Evolutionary conservation across 35 echinoderm and acorn worm species (phyloP).

Genomic region (Hemicentrotus pulcherrimus): DNA sequence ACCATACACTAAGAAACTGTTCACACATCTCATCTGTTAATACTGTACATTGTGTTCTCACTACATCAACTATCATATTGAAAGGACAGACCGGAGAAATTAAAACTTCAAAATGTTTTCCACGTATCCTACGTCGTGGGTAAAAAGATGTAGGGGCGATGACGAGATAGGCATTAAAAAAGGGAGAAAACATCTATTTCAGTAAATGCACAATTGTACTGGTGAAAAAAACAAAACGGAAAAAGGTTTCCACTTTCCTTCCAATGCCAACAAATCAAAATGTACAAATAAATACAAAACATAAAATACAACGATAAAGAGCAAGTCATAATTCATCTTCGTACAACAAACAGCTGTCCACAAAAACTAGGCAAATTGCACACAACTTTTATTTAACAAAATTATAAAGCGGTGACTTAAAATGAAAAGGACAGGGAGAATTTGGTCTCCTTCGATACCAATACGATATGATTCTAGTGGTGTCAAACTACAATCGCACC

Average conservation of each 20-base stretch:
- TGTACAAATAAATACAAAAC: constrained; percentile 13
- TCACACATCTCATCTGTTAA: constrained; percentile 37
- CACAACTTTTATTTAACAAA: neutral
- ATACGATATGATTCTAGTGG: no score
- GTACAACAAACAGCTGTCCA: neutral
- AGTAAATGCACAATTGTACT: constrained; percentile 32
- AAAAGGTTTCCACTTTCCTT: neutral
- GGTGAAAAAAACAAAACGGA: neutral
- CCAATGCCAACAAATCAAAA: neutral
- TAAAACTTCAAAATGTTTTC: neutral
- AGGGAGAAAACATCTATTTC: constrained; percentile 34
- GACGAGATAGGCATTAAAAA: neutral
- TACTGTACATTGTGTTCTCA: constrained; percentile 34
- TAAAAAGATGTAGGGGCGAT: neutral
- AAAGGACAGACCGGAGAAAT: neutral
- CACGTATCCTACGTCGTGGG: neutral
- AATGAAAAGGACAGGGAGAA: neutral
- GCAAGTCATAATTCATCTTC: neutral
- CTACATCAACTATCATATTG: neutral
- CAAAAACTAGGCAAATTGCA: neutral
- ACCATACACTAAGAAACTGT: constrained; percentile 39
- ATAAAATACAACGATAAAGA: neutral
- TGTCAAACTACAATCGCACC: no score
- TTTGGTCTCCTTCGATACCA: no score
- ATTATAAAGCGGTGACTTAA: neutral